These are phyloP conservation scores for Papilio protenor DNA, from an alignment of 2,888 invertebrate genomes.

Conservation along the genomic window DNA sequence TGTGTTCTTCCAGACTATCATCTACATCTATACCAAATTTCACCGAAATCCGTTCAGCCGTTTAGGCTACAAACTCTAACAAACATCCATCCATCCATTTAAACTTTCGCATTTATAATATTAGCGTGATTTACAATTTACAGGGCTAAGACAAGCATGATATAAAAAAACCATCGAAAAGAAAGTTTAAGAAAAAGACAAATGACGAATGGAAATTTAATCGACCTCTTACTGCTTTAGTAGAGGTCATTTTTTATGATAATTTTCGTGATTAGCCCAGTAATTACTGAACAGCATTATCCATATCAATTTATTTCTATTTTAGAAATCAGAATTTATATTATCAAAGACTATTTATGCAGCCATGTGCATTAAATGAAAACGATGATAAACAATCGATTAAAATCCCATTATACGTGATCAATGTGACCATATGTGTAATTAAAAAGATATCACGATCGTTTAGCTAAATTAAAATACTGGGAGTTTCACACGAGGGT, in stretches of 20 bases:
- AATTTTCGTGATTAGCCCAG: background rate
- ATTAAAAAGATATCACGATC: slow-evolving; percentile 28
- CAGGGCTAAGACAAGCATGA: background rate
- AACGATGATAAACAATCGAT: background rate
- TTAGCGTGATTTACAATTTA: too few relatives aligned
- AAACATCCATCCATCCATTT: too few relatives aligned
- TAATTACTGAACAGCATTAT: background rate
- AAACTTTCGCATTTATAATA: too few relatives aligned
- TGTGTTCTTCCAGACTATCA: too few relatives aligned
- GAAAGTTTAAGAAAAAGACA: background rate
- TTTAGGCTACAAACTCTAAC: too few relatives aligned
- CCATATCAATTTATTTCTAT: background rate
- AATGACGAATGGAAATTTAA: background rate
- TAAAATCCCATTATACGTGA: background rate
- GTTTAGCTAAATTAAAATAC: slow-evolving; percentile 21
- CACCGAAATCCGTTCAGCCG: too few relatives aligned
- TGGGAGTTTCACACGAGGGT: background rate
- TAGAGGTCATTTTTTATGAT: background rate
- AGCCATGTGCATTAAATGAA: background rate
- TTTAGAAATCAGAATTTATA: background rate
- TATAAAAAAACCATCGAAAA: background rate
- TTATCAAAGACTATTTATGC: background rate
- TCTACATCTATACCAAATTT: too few relatives aligned
- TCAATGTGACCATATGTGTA: slow-evolving; percentile 10
- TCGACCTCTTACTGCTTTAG: background rate